Base-by-base conservation (phyloP, 2,797 vertebrate species). In the Takifugu rubripes region DNA sequence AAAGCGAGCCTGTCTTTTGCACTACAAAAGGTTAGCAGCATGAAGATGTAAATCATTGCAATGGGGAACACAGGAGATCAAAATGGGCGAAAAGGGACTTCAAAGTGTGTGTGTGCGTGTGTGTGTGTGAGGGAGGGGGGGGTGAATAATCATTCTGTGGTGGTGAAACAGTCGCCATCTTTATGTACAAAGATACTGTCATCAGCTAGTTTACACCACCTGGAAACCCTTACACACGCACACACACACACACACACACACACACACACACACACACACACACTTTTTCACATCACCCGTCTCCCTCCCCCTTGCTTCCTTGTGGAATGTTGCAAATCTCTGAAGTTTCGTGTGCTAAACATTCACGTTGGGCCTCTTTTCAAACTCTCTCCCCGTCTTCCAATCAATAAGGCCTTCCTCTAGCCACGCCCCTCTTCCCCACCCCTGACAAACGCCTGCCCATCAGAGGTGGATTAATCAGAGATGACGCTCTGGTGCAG, bases 1-100 rank as follows among this genome's bases (percentile, higher is more conserved):
- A 73, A 73, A 82, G 63, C 40, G 27, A 66, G 56, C 46, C 54
- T 63, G 3, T 16, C 52, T 75, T 91, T 91, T 92, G 74, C 85
- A 90, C 85, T 89, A 87, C 87, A 87, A 90, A 50, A 89, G 83
- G 72, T 77, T 78, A 43, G 64, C 75, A 78, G 58, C 66, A 67
- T 59, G 47, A 64, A 33, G 50, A 89, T 84, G 82, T 76, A 84
- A 90, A 87, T 88, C 59, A 78, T 40, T 12, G 76, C 71, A 78
- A 56, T 60, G 73, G 54, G 58, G 14, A 64, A 71, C 73, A 53
- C 9, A 5, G 54, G 48, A 64, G 64, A 56, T 54, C 11, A 65
- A 51, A 54, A 66, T 42, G 25, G 61, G 25, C 51, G 49, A 59
- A 26, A 17, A 59, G 53, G 44, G 27, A 82, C 78, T 85, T 88